These are phyloP conservation scores for Epsilonema sp. DNA, from an alignment of 2,888 invertebrate genomes.

Conservation along the genomic window DNA sequence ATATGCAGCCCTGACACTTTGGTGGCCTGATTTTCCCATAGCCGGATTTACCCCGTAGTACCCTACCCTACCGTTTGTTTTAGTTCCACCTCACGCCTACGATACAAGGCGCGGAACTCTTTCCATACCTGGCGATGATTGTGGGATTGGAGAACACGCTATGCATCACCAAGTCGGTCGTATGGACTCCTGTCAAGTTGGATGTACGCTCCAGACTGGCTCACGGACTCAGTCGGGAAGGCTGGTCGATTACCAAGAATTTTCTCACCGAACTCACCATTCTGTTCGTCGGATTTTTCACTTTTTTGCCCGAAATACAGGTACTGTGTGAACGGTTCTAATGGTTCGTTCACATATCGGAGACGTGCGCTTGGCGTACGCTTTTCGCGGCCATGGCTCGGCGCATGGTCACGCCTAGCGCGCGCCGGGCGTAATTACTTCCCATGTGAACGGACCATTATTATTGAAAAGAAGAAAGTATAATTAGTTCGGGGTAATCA, in stretches of 20 bases:
- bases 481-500: too few species aligned
- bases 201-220: constrained; percentile 87
- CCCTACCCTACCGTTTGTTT: too few species aligned
- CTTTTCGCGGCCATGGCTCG: not conserved
- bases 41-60: too few species aligned
- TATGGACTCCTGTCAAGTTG: constrained; percentile 61
- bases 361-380: too few species aligned
- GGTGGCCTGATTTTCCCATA: too few species aligned
- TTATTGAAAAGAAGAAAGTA: too few species aligned
- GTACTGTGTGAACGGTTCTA: too few species aligned
- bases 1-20: too few species aligned
- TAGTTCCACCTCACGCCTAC: constrained; percentile 29
- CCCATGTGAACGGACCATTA: too few species aligned
- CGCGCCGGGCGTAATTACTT: too few species aligned
- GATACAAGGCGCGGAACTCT: constrained; percentile 49
- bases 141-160: constrained; percentile 59
- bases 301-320: constrained; percentile 87
- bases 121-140: constrained; percentile 80
- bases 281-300: constrained; percentile 71
- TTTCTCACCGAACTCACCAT: constrained; percentile 76
- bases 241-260: constrained; percentile 91
- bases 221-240: constrained; percentile 76
- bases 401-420: not conserved
- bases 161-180: constrained; percentile 46
- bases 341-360: too few species aligned